Conservation (phyloP, 2,888 invertebrate species). For the Nomada fabriciana region DNA sequence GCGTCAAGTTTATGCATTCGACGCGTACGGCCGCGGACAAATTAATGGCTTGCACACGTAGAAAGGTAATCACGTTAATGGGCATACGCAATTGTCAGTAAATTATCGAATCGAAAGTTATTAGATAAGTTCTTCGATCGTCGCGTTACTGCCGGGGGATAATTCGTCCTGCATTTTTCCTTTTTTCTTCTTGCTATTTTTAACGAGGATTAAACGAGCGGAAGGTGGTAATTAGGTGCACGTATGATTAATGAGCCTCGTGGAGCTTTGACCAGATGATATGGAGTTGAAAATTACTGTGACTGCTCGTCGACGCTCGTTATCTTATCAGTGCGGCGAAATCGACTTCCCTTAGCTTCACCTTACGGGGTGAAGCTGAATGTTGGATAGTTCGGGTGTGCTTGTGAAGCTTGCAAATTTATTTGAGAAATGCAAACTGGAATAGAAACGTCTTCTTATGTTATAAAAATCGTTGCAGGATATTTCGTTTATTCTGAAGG, state of each 20-base stretch:
- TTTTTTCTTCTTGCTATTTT: neutral
- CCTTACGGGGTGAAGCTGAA: neutral
- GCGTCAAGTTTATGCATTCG: constrained; percentile 33
- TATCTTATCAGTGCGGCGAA: constrained; percentile 43
- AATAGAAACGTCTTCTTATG: too few species aligned
- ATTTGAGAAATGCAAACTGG: too few species aligned
- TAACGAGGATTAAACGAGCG: neutral
- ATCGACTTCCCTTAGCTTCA: constrained; percentile 22
- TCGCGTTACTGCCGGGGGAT: neutral
- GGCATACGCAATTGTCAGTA: constrained; percentile 44
- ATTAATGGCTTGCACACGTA: constrained; percentile 48
- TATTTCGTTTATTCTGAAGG: too few species aligned
- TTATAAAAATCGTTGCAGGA: too few species aligned
- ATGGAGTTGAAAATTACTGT: constrained; percentile 52
- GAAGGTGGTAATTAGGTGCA: constrained; percentile 23
- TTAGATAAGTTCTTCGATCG: constrained; percentile 3
- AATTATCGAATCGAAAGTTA: constrained; percentile 45
- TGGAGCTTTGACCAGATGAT: constrained; percentile 24
- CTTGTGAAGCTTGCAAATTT: neutral
- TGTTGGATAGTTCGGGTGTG: neutral
- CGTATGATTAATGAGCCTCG: constrained; percentile 21
- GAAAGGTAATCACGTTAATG: constrained; percentile 48
- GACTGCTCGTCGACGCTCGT: constrained; percentile 22
- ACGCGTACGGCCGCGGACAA: constrained; percentile 30
- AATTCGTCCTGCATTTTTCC: neutral